Base-by-base conservation (phyloP, 2,888 invertebrate genomes). In the Teleiodes luculella region DNA sequence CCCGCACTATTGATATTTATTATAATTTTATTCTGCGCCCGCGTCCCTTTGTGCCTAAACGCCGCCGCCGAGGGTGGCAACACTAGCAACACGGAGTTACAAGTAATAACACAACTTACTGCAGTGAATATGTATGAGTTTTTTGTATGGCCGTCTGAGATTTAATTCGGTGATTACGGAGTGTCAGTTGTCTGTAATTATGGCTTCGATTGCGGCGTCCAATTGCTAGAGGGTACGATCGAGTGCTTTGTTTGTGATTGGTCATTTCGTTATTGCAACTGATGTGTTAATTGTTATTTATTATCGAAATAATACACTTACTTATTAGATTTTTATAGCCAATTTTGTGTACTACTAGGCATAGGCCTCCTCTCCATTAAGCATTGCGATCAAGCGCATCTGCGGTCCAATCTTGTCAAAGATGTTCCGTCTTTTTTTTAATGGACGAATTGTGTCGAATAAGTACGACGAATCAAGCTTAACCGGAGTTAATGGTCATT, bases 21-120 rank as follows among this genome's bases (percentile, higher is more conserved):
- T 86, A 86, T 88, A 86, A 88, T 88, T 86, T 87, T 87, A 88
- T 88, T 83, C 87, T 78, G 78, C 78, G 81, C 76, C 83, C 70
- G 69, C 74, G 74, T 67, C 68, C 83, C 76, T 77, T 88, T 88
- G 86, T 86, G 72, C 70, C 74, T 88, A 88, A 88, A 87, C 83
- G 84, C 10, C 28, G 84, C 10, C 28, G 73, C 76, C 79, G 74
- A 79, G 83, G 83, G 85, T 73, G 73, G 77, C 35, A 37, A 71
- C 70, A 76, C 74, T 71, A 68, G 75, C 76, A 74, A 78, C 76
- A 76, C 74, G 69, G 70, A 69, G 55, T 58, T 54, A 7, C 13
- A 33, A 33, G 33, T 33, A 33, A 33, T 33, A 33, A 33, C 33
- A 33, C 33, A 33, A 33, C 33, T 33, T 33, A 49, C 39, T 30